Percentiles rank a stretch among this genome's conserved stretches.
phyloP scores from a whole-genome alignment of 2,797 vertebrate species.

The Sphenopsis melanotis region DNA sequence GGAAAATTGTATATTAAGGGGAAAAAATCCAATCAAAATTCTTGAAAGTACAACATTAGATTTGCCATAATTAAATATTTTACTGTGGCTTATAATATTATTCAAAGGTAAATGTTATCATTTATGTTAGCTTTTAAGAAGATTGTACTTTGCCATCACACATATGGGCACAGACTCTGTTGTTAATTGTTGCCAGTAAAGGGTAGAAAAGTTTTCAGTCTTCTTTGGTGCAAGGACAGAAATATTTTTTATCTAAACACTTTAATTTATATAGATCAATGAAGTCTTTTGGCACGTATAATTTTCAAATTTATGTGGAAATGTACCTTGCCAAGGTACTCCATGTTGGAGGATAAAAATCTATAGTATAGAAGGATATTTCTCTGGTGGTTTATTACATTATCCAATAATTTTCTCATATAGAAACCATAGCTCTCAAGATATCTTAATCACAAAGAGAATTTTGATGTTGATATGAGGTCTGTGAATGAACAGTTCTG shows the following conservation, averaged over 20 bases:
- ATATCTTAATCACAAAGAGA: background rate
- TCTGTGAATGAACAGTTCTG: background rate
- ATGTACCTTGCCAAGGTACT: background rate
- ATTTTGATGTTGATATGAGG: background rate
- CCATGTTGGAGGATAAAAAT: background rate
- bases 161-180: background rate
- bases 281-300: background rate
- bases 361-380: background rate
- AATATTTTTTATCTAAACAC: background rate
- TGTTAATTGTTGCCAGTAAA: background rate
- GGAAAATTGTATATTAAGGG: background rate
- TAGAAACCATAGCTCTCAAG: background rate
- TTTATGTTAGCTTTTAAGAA: background rate
- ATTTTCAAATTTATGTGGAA: background rate
- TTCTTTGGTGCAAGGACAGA: background rate
- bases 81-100: background rate
- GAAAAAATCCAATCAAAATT: background rate
- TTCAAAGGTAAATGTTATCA: background rate
- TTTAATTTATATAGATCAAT: background rate
- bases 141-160: background rate
- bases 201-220: background rate
- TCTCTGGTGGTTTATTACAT: background rate
- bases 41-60: background rate
- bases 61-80: background rate
- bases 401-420: background rate